phyloP scores from a whole-genome alignment of 1,140 invertebrate species.

The Cylas formicarius region DNA sequence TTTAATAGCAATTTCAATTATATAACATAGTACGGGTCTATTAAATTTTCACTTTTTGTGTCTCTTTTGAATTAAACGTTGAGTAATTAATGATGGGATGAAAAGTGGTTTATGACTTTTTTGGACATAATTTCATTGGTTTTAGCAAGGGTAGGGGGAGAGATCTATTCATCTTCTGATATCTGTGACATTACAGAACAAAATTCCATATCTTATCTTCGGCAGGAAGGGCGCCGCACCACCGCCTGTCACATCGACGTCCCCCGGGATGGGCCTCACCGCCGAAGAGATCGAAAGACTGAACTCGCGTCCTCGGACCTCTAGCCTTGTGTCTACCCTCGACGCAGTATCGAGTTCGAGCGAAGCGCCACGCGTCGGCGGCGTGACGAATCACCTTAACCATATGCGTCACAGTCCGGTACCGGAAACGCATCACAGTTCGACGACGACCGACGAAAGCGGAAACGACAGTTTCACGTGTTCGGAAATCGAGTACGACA shows the following conservation, averaged over 20 bases:
- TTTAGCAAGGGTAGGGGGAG: not conserved
- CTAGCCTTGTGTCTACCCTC: slow-evolving; percentile 83
- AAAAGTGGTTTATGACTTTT: too few relatives aligned
- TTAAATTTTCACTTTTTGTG: too few relatives aligned
- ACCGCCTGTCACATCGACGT: slow-evolving; percentile 50
- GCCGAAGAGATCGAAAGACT: slow-evolving; percentile 88
- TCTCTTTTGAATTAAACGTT: too few relatives aligned
- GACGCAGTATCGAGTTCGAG: slow-evolving; percentile 90
- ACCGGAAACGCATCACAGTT: slow-evolving; percentile 64
- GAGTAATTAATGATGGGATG: too few relatives aligned
- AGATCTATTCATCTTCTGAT: too few relatives aligned
- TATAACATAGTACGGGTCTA: too few relatives aligned
- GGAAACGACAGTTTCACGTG: slow-evolving; percentile 97
- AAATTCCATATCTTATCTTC: slow-evolving; percentile 5
- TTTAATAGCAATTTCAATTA: too few relatives aligned
- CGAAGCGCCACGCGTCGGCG: slow-evolving; percentile 60
- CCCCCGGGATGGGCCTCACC: slow-evolving; percentile 73
- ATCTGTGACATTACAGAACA: too few relatives aligned
- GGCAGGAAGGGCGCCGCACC: slow-evolving; percentile 44
- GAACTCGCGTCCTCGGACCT: slow-evolving; percentile 76
- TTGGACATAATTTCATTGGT: slow-evolving; percentile 3
- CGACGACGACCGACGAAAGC: slow-evolving; percentile 87
- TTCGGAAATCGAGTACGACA: slow-evolving; percentile 96
- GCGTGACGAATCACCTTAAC: slow-evolving; percentile 50
- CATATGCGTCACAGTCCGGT: slow-evolving; percentile 62